Percentiles rank a stretch among this genome's conserved stretches.
Conservation (phyloP, 2,888 invertebrate genomes). For the Phytoseiulus persimilis region DNA sequence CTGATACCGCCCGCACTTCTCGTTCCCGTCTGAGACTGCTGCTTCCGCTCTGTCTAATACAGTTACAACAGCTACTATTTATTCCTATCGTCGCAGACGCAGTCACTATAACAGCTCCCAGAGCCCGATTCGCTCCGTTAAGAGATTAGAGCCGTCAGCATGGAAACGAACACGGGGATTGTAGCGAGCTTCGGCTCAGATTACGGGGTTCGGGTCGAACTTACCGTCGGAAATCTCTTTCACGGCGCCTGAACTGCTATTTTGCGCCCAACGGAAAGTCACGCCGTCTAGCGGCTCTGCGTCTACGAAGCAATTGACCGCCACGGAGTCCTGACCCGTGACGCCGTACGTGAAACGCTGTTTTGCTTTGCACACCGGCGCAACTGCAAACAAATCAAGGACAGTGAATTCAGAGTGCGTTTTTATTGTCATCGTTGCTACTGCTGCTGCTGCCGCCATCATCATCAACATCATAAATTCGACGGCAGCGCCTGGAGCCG, state of each 20-base stretch:
- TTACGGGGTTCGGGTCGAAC: too few species aligned
- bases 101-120: too few species aligned
- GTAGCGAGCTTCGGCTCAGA: too few species aligned
- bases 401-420: neutral
- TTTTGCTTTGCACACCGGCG: constrained; percentile 74
- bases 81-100: too few species aligned
- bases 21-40: too few species aligned
- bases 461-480: constrained; percentile 5
- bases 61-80: too few species aligned
- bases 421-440: neutral
- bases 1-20: too few species aligned
- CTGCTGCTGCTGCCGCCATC: neutral
- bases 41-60: too few species aligned
- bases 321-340: constrained; percentile 66
- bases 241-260: constrained; percentile 42
- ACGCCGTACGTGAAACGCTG: constrained; percentile 78
- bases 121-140: too few species aligned
- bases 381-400: constrained; percentile 60
- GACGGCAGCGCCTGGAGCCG: neutral
- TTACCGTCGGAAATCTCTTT: constrained; percentile 38
- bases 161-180: too few species aligned
- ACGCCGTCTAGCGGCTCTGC: constrained; percentile 10
- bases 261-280: constrained; percentile 33
- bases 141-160: too few species aligned
- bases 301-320: constrained; percentile 40